These are phyloP conservation scores for Drosophila nikananu DNA, from an alignment of 1,140 invertebrate species.

Conservation along the genomic window DNA sequence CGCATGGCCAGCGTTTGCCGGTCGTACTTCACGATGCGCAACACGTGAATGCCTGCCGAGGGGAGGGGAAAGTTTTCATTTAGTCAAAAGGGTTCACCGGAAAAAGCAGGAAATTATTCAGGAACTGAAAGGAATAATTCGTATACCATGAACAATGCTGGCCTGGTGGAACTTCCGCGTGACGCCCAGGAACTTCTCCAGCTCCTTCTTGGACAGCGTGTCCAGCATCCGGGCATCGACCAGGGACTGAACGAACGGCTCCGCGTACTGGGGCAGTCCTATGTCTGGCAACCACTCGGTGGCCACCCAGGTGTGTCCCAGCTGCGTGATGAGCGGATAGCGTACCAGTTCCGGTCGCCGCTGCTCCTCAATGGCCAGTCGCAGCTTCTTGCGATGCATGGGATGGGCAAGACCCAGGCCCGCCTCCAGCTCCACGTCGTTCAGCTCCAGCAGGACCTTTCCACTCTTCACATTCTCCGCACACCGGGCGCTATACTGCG, in stretches of 20 bases:
- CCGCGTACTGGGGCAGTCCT: conserved; percentile 94
- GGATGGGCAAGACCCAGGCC: conserved; percentile 95
- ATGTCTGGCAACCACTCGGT: conserved; percentile 96
- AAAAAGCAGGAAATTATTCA: background rate
- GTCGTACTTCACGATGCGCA: conserved; percentile 96
- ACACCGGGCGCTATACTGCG: conserved; percentile 94
- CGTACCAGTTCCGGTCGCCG: conserved; percentile 93
- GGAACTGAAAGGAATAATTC: background rate
- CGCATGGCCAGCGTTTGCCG: conserved; percentile 94
- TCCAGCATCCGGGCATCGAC: conserved; percentile 97
- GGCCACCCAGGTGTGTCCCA: conserved; percentile 96
- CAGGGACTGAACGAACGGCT: conserved; percentile 94
- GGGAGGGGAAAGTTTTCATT: background rate
- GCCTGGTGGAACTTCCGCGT: conserved; percentile 97
- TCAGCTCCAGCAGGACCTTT: conserved; percentile 96
- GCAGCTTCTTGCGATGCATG: conserved; percentile 96
- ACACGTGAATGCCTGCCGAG: conserved; percentile 90
- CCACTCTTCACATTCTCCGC: conserved; percentile 97
- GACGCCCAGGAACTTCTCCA: conserved; percentile 96
- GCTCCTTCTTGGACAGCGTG: conserved; percentile 95
- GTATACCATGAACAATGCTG: conserved; percentile 95
- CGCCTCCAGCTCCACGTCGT: conserved; percentile 94
- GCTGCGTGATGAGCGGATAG: conserved; percentile 93
- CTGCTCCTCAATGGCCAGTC: conserved; percentile 97
- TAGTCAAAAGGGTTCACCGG: background rate